Conservation (phyloP, 2,888 invertebrate species). For the Acrobasis suavella region DNA sequence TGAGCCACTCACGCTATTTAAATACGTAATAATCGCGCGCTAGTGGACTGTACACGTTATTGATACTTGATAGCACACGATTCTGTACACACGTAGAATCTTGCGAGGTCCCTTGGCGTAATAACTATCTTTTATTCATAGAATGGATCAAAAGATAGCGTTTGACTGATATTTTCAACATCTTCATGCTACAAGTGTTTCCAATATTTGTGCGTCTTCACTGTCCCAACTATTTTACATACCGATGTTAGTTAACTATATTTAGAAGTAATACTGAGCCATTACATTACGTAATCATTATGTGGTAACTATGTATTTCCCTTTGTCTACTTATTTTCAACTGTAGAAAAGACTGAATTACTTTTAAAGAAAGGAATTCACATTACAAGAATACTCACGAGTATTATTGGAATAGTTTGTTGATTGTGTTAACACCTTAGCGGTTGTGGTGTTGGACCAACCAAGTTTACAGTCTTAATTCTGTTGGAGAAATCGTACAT, state of each 20-base stretch:
- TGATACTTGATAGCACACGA: neutral
- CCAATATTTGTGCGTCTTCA: conserved; percentile 53
- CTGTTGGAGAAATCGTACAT: conserved; percentile 75
- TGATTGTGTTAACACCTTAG: conserved; percentile 56
- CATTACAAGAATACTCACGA: conserved; percentile 75
- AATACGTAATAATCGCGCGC: conserved; percentile 10
- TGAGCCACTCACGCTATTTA: conserved; percentile 34
- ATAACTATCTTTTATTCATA: neutral
- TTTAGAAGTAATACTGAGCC: conserved; percentile 66
- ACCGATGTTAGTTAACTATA: conserved; percentile 77
- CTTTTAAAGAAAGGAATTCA: conserved; percentile 57
- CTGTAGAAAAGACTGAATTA: conserved; percentile 78
- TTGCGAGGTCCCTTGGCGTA: neutral
- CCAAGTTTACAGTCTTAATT: conserved; percentile 56
- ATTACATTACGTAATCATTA: conserved; percentile 68
- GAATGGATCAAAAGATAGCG: neutral
- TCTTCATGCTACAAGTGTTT: neutral
- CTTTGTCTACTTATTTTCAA: conserved; percentile 65
- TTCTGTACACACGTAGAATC: neutral
- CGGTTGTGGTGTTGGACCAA: conserved; percentile 73
- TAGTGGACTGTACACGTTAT: conserved; percentile 26
- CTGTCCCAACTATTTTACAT: conserved; percentile 75
- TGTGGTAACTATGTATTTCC: conserved; percentile 53
- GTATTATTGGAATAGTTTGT: conserved; percentile 63
- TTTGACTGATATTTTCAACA: conserved; percentile 4